Conservation (phyloP, 2,888 invertebrate genomes). For the Ceraclea dissimilis region DNA sequence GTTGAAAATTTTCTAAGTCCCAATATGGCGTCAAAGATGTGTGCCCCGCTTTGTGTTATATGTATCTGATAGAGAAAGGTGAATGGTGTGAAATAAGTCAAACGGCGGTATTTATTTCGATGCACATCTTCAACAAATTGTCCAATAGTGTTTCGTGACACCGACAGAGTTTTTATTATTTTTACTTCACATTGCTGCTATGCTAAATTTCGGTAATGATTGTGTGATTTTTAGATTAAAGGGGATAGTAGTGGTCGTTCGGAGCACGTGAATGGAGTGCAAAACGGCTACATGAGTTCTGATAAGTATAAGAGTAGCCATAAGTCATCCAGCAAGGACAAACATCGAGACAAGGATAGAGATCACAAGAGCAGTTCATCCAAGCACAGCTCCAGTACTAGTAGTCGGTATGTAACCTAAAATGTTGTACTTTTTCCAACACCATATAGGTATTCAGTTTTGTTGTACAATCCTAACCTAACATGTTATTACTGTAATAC, state of each 20-base stretch:
- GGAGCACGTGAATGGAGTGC: slow-evolving; percentile 70
- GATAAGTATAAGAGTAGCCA: slow-evolving; percentile 53
- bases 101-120: too few species aligned
- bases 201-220: too few species aligned
- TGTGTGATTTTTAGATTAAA: slow-evolving; percentile 17
- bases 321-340: slow-evolving; percentile 62
- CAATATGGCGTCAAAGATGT: slow-evolving; percentile 81
- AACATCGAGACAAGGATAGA: slow-evolving; percentile 60
- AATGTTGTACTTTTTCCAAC: too few species aligned
- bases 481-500: too few species aligned
- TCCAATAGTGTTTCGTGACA: too few species aligned
- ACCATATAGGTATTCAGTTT: too few species aligned
- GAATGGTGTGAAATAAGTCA: slow-evolving; percentile 12
- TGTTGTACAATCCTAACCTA: too few species aligned
- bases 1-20: slow-evolving; percentile 61
- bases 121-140: too few species aligned
- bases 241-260: slow-evolving; percentile 45
- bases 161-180: too few species aligned
- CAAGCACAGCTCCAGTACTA: slow-evolving; percentile 44
- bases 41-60: slow-evolving; percentile 46
- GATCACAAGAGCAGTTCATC: slow-evolving; percentile 51
- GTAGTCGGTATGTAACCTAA: slow-evolving; percentile 38
- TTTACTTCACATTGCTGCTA: too few species aligned
- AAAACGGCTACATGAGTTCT: slow-evolving; percentile 62
- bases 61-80: slow-evolving; percentile 12